Base-by-base conservation (phyloP, 1,140 invertebrate genomes). In the Camponotus pennsylvanicus region DNA sequence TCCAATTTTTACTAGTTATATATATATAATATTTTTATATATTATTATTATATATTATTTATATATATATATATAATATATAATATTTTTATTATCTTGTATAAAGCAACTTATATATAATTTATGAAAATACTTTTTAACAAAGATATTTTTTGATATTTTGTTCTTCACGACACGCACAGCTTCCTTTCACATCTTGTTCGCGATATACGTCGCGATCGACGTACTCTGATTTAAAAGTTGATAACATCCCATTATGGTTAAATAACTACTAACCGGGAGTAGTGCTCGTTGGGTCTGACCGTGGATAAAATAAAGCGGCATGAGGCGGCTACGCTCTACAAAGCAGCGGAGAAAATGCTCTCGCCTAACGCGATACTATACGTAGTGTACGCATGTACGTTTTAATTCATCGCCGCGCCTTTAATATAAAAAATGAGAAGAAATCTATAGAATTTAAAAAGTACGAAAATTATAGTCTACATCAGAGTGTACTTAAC, bases 341-440 rank as follows among this genome's bases (percentile, higher is more conserved):
- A 92, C 76, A 93, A 93, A 93, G 91, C 84, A 90, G 78, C 78
- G 64, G 88, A 90, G 89, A 90, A 92, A 91, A 85, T 88, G 78
- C 67, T 78, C 82, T 40, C 82, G 59, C 37, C 32, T 73, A 73
- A 59, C 73, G 49, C 61, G 82, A 85, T 78, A 21, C 45, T 66
- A 27, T 27, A 61, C 59, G 61, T 70, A 40, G 15, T 37, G 37
- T 6, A 6, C 5, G 13, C n/a, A 27, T 70, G 21, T 18, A 45
- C n/a, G 27, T 71, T 45, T 61, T 82, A 73, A 73, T 73, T 32
- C 18, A 63, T 64, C 11, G 52, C 9, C 8, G 0, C 9, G 52
- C n/a, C 34, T 71, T 40, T 27, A 13, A 13, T 69, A 80, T 42
- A 45, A 83, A 73, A 18, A 42, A 82, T 15, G 27, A 52, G 55